Evolutionary conservation across 2,113 vertebrate species (phyloP).

Genomic region (Trachemys scripta): DNA sequence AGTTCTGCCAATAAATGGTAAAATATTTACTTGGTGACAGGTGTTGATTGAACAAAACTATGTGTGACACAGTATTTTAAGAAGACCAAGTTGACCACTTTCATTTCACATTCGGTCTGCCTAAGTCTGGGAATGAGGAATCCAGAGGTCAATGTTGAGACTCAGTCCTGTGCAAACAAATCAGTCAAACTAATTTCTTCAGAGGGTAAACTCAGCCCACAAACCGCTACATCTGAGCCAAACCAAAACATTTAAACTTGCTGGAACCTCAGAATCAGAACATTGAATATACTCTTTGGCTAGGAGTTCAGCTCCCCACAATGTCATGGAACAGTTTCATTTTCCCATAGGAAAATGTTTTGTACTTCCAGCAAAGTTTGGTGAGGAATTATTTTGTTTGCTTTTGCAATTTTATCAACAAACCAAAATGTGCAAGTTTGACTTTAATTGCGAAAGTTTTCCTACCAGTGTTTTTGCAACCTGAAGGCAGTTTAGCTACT

Average conservation of each 20-base stretch:
- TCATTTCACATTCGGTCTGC: not conserved
- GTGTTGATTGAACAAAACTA: not conserved
- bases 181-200: not conserved
- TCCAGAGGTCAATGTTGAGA: not conserved
- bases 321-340: conserved; percentile 16
- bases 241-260: conserved; percentile 63
- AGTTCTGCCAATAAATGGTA: not conserved
- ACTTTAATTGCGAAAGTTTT: conserved; percentile 52
- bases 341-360: conserved; percentile 62
- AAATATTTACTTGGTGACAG: not conserved
- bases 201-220: conserved; percentile 34
- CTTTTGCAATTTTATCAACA: conserved; percentile 61
- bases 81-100: not conserved
- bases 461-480: not conserved
- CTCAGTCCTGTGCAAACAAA: not conserved
- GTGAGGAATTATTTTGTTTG: conserved; percentile 52
- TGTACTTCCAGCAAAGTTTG: conserved; percentile 20
- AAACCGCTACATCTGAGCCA: conserved; percentile 35
- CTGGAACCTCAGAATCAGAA: conserved; percentile 40
- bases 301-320: conserved; percentile 59
- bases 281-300: conserved; percentile 56
- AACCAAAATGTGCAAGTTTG: conserved; percentile 56
- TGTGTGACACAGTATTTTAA: not conserved
- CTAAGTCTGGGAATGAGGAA: conserved; percentile 17
- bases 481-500: not conserved